These are phyloP conservation scores for Eulacestoma nigropectus DNA, from an alignment of 2,113 vertebrate species.

Conservation along the genomic window DNA sequence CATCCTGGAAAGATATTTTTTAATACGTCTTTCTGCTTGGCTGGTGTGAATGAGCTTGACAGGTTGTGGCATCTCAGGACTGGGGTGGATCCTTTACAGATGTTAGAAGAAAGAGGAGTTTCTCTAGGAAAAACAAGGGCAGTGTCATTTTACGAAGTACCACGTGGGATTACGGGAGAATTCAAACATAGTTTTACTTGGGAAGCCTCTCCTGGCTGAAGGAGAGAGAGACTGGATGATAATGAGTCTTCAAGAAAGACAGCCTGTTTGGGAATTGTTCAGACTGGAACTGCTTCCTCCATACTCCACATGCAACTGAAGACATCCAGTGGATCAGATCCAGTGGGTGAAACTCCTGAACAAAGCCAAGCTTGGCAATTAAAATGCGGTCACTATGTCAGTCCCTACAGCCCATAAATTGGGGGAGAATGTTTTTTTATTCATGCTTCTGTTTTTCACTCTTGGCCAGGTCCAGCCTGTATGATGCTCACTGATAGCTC, in stretches of 20 bases:
- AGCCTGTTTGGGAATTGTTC: not conserved
- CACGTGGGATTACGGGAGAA: not conserved
- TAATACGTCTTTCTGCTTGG: fast-evolving
- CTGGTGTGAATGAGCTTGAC: not conserved
- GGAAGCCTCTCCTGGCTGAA: not conserved
- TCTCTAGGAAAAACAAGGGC: not conserved
- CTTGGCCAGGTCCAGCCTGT: not conserved
- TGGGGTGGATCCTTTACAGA: not conserved
- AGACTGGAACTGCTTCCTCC: not conserved
- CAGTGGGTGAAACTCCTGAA: not conserved
- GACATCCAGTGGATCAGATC: not conserved
- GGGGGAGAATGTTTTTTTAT: not conserved
- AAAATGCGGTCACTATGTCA: not conserved
- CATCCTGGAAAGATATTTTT: not conserved
- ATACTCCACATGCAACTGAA: not conserved
- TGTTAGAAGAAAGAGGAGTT: not conserved
- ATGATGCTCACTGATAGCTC: not conserved
- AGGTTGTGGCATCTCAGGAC: not conserved
- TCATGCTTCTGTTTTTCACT: not conserved
- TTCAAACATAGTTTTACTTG: not conserved
- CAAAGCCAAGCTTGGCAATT: not conserved
- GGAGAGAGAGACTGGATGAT: not conserved
- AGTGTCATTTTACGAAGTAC: not conserved
- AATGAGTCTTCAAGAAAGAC: not conserved
- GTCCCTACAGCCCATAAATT: not conserved